These are phyloP conservation scores for Empidonax traillii DNA, from an alignment of 2,113 vertebrate species.

Conservation along the genomic window DNA sequence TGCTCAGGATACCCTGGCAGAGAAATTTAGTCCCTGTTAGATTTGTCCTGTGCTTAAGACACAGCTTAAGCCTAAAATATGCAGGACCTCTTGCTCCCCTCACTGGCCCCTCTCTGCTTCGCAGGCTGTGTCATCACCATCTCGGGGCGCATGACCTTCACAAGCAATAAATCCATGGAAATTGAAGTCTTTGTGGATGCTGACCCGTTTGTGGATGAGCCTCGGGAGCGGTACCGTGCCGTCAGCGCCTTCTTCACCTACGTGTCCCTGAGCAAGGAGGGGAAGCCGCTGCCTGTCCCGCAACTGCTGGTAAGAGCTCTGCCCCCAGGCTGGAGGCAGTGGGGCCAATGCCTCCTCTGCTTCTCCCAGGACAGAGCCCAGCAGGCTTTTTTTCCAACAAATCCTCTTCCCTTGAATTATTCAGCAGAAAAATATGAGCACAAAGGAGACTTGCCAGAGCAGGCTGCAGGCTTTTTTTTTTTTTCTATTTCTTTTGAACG, in stretches of 20 bases:
- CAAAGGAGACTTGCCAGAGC: fast-evolving
- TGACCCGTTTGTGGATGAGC: conserved; percentile 75
- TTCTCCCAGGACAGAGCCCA: too few relatives aligned
- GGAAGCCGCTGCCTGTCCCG: conserved; percentile 82
- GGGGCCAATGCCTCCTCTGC: background rate
- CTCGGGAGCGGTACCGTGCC: conserved; percentile 81
- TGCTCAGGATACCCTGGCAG: fast-evolving
- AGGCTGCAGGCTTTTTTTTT: background rate
- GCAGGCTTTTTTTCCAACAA: background rate
- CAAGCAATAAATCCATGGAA: conserved; percentile 95
- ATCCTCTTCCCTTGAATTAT: background rate
- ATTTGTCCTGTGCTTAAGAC: background rate
- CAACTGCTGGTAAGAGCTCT: conserved; percentile 85
- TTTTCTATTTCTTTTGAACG: background rate
- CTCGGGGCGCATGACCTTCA: conserved; percentile 92
- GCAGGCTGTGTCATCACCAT: conserved; percentile 91
- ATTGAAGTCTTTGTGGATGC: conserved; percentile 94
- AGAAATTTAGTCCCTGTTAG: background rate
- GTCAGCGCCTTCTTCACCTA: conserved; percentile 95
- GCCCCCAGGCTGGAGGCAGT: fast-evolving
- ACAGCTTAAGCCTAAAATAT: background rate
- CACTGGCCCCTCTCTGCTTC: background rate
- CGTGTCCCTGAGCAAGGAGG: conserved; percentile 90
- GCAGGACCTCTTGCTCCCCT: background rate
- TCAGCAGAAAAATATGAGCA: background rate